These are phyloP conservation scores for Danio aesculapii DNA, from an alignment of 2,797 vertebrate genomes.

Conservation along the genomic window DNA sequence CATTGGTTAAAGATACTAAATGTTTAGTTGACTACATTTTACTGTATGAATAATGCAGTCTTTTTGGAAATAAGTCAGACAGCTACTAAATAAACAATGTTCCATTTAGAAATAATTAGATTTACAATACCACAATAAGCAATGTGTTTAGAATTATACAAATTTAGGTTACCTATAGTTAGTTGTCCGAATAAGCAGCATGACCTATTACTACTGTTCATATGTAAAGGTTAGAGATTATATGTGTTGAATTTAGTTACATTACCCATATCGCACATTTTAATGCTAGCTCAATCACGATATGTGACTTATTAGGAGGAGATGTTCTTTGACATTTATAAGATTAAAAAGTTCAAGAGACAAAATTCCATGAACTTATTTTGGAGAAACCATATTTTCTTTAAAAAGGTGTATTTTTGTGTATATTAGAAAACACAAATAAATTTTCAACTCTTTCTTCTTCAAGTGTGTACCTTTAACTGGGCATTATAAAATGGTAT, in stretches of 20 bases:
- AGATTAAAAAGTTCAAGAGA: background rate
- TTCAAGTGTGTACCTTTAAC: no score
- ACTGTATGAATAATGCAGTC: background rate
- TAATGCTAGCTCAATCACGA: background rate
- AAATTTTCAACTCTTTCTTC: no score
- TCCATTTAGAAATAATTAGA: background rate
- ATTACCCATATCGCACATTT: background rate
- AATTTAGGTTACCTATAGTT: background rate
- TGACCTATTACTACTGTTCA: constrained; percentile 8
- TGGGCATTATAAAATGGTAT: no score
- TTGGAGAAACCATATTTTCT: background rate
- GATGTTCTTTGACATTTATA: background rate
- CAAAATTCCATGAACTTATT: background rate
- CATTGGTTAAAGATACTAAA: constrained; percentile 30
- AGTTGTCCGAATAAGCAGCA: background rate
- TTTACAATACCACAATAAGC: background rate
- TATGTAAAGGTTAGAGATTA: background rate
- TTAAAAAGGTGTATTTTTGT: background rate
- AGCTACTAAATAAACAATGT: background rate
- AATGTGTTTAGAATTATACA: background rate
- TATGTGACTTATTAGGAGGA: background rate
- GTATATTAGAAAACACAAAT: background rate
- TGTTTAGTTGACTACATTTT: background rate
- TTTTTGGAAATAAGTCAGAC: background rate
- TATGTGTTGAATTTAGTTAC: constrained; percentile 1